Evolutionary conservation across 2,888 invertebrate species (phyloP).

Genomic region (Colostygia pectinataria): DNA sequence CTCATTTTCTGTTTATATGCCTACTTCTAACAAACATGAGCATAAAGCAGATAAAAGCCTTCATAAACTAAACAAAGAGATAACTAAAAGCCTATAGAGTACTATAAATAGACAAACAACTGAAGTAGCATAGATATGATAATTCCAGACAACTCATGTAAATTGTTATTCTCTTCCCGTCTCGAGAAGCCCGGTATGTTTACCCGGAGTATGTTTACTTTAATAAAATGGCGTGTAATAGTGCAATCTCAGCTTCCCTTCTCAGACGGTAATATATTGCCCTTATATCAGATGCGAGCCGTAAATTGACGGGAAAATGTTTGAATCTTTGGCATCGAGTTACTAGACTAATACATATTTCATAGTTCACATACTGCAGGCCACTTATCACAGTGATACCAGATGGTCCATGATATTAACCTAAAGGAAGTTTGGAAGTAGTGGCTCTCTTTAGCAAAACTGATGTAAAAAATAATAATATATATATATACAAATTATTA

Average conservation of each 20-base stretch:
- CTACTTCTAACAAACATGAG: neutral
- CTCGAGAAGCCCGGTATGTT: conserved; percentile 19
- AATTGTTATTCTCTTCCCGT: conserved; percentile 31
- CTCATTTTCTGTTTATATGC: no score
- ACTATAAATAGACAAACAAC: conserved; percentile 31
- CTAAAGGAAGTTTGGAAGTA: no score
- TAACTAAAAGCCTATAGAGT: conserved; percentile 24
- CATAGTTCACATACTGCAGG: conserved; percentile 44
- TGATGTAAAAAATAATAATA: no score
- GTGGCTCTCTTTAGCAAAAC: no score
- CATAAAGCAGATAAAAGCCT: neutral
- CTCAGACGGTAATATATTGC: conserved; percentile 68
- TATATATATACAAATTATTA: no score
- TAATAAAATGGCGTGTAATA: conserved; percentile 57
- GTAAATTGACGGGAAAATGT: conserved; percentile 67
- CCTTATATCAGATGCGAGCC: conserved; percentile 59
- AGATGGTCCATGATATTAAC: no score
- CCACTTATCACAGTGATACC: no score
- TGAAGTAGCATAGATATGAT: conserved; percentile 38
- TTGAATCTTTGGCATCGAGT: conserved; percentile 58
- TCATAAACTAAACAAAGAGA: neutral
- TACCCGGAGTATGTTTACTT: conserved; percentile 43
- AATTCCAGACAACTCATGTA: conserved; percentile 41
- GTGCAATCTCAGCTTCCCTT: conserved; percentile 65
- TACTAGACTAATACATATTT: conserved; percentile 65